Conservation (phyloP, 1,140 invertebrate species). For the Heliconius eleuchia region DNA sequence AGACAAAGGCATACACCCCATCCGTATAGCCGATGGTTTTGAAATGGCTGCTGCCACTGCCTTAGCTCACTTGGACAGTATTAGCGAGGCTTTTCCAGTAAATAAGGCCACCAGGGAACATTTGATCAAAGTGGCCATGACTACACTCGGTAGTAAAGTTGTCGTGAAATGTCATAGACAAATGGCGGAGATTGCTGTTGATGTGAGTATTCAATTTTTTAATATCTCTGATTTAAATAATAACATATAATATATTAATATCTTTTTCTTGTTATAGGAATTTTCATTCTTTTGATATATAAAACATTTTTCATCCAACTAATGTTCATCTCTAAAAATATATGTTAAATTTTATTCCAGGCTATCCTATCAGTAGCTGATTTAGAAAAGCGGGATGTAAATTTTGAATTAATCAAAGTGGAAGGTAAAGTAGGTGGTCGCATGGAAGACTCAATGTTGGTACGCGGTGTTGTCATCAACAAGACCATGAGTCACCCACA, state of each 20-base stretch:
- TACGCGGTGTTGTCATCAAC: slow-evolving; percentile 98
- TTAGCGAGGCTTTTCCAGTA: slow-evolving; percentile 95
- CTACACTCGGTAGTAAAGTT: slow-evolving; percentile 99
- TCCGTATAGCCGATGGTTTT: slow-evolving; percentile 99
- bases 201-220: slow-evolving; percentile 82
- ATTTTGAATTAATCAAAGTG: slow-evolving; percentile 99
- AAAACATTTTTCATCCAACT: no score
- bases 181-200: slow-evolving; percentile 99
- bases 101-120: slow-evolving; percentile 92
- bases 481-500: slow-evolving; percentile 99
- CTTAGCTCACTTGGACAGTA: slow-evolving; percentile 92
- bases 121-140: slow-evolving; percentile 97
- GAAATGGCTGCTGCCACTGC: slow-evolving; percentile 97
- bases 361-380: slow-evolving; percentile 97
- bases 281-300: no score
- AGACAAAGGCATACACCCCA: slow-evolving; percentile 99
- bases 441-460: slow-evolving; percentile 98
- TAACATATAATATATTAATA: no score
- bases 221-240: no score
- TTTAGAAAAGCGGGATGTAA: slow-evolving; percentile 96
- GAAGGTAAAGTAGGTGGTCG: slow-evolving; percentile 99
- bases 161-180: slow-evolving; percentile 95
- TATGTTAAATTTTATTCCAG: slow-evolving; percentile 65
- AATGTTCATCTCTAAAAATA: no score
- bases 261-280: no score